Conservation (phyloP, 2,888 invertebrate species). For the Nesidiocoris tenuis region DNA sequence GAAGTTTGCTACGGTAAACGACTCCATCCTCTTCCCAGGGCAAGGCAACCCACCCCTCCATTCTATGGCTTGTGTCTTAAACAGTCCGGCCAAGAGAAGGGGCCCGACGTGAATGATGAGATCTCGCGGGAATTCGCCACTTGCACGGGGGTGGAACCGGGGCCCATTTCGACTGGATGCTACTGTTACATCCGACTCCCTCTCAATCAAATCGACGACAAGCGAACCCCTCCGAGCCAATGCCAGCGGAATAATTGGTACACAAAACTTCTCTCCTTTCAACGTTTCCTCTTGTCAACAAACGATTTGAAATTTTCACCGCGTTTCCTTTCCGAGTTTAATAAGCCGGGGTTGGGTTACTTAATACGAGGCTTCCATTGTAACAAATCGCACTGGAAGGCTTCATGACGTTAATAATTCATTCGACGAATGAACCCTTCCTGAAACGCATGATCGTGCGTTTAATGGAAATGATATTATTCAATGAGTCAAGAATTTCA, state of each 20-base stretch:
- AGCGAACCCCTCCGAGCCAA: background rate
- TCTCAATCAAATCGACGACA: constrained; percentile 25
- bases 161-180: background rate
- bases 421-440: constrained; percentile 5
- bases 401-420: too few species aligned
- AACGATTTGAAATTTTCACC: background rate
- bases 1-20: constrained; percentile 4
- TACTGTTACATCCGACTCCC: constrained; percentile 35
- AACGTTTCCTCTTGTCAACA: background rate
- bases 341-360: background rate
- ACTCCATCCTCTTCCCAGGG: background rate
- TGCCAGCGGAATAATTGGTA: constrained; percentile 20
- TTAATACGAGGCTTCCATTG: background rate
- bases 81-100: constrained; percentile 9
- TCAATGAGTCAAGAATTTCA: too few species aligned
- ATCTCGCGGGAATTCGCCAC: constrained; percentile 22
- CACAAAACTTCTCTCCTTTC: constrained; percentile 32
- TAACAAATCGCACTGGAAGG: background rate
- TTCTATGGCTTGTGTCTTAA: background rate
- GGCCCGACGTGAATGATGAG: constrained; percentile 30
- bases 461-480: too few species aligned
- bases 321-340: background rate
- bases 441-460: background rate
- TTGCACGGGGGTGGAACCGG: background rate
- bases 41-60: background rate